Evolutionary conservation across 2,888 invertebrate species (phyloP).

Genomic region (Leptinotarsa rubiginosa): DNA sequence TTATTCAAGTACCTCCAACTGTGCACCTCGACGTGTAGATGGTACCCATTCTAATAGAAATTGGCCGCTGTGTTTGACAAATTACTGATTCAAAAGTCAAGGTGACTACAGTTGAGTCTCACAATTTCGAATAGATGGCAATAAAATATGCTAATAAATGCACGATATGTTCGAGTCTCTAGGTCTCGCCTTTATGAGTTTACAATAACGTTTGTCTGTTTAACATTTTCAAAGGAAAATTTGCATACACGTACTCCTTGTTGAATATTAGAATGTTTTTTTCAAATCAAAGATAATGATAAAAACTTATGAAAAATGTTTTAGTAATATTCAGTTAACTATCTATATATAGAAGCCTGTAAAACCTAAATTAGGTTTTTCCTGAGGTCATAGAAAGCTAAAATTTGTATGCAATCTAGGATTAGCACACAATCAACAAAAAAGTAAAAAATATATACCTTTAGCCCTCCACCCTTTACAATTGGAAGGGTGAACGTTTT

Average conservation of each 20-base stretch:
- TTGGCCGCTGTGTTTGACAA: constrained; percentile 16
- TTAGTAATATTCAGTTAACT: too few relatives aligned
- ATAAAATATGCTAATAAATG: constrained; percentile 28
- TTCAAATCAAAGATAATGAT: neutral
- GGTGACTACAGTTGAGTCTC: constrained; percentile 20
- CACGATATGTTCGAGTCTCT: constrained; percentile 14
- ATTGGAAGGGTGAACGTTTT: too few relatives aligned
- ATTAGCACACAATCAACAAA: too few relatives aligned
- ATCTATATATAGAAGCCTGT: too few relatives aligned
- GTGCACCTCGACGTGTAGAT: constrained; percentile 7
- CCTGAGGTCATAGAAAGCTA: too few relatives aligned
- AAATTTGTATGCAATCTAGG: too few relatives aligned
- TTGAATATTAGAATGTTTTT: constrained; percentile 8
- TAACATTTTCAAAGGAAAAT: constrained; percentile 16
- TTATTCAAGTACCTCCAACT: neutral
- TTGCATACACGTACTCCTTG: constrained; percentile 16
- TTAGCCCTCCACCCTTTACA: too few relatives aligned
- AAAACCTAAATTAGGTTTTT: too few relatives aligned
- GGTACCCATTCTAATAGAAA: constrained; percentile 15
- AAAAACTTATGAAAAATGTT: too few relatives aligned
- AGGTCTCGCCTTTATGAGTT: constrained; percentile 19
- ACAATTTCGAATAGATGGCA: constrained; percentile 24
- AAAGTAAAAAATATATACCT: too few relatives aligned
- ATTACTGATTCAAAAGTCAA: constrained; percentile 27
- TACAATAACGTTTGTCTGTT: constrained; percentile 16